Conservation (phyloP, 2,888 invertebrate species). For the Nemotelus pantherinus region DNA sequence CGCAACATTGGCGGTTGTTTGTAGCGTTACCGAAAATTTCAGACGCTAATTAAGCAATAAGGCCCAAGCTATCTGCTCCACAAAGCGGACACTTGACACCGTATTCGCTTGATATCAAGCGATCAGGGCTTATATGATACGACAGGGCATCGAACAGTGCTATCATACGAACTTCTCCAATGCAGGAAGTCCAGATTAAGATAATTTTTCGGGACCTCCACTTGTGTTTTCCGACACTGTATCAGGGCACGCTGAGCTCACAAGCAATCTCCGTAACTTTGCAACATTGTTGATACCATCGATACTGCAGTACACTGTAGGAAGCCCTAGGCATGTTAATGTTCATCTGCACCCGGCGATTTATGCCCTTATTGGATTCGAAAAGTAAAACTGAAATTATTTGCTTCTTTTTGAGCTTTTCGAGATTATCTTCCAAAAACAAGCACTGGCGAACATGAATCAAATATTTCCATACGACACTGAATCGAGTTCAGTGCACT, state of each 20-base stretch:
- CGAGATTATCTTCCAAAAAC: slow-evolving; percentile 23
- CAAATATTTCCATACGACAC: slow-evolving; percentile 16
- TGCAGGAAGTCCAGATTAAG: too few species aligned
- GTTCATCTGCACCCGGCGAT: not conserved
- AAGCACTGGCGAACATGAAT: slow-evolving; percentile 20
- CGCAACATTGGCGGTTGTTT: slow-evolving; percentile 22
- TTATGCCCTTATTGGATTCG: slow-evolving; percentile 32
- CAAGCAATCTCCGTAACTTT: too few species aligned
- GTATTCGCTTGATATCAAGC: not conserved
- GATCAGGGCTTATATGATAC: not conserved
- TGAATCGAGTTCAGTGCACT: slow-evolving; percentile 20
- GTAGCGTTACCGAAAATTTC: slow-evolving; percentile 33
- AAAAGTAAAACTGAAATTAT: slow-evolving; percentile 27
- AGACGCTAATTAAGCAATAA: slow-evolving; percentile 43
- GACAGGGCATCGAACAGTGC: not conserved
- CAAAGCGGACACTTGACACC: slow-evolving; percentile 34
- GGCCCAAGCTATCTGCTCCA: slow-evolving; percentile 23
- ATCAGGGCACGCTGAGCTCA: too few species aligned
- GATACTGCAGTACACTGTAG: not conserved
- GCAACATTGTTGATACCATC: not conserved
- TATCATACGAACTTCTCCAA: too few species aligned
- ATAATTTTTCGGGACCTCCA: too few species aligned
- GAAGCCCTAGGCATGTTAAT: not conserved
- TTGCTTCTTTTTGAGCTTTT: slow-evolving; percentile 11
- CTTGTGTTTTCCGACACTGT: too few species aligned